phyloP scores from a whole-genome alignment of 1,140 invertebrate genomes.

The Dendroctonus valens region DNA sequence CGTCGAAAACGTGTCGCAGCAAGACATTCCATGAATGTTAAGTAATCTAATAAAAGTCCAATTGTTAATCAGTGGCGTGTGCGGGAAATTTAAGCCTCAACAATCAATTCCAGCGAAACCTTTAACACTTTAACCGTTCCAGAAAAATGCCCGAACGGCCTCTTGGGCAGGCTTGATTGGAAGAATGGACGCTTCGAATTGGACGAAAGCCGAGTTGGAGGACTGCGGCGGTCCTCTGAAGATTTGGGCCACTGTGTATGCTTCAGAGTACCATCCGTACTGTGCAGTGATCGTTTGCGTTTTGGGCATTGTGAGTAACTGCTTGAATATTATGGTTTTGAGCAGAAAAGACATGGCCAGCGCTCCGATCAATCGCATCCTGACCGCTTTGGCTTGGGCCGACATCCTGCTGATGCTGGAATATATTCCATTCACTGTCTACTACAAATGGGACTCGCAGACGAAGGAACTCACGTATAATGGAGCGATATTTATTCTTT shows the following conservation, averaged over 20 bases:
- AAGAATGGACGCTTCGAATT: not conserved
- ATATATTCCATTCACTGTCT: constrained; percentile 79
- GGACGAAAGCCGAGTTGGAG: not conserved
- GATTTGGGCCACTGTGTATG: constrained; percentile 30
- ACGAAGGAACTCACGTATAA: constrained; percentile 61
- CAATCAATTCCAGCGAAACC: too few relatives aligned
- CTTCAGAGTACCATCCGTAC: constrained; percentile 59
- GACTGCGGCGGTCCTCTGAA: constrained; percentile 22
- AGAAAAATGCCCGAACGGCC: too few relatives aligned
- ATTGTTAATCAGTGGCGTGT: constrained; percentile 1
- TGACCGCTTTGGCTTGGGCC: constrained; percentile 76
- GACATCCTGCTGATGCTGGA: constrained; percentile 87
- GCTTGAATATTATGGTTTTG: constrained; percentile 84
- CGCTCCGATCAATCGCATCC: constrained; percentile 80
- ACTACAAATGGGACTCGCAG: constrained; percentile 66
- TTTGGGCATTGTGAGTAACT: constrained; percentile 86
- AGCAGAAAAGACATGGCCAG: constrained; percentile 78
- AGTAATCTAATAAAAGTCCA: constrained; percentile 1
- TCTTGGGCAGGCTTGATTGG: too few relatives aligned
- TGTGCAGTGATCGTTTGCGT: constrained; percentile 73
- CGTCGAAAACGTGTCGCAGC: not conserved
- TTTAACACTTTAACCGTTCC: too few relatives aligned
- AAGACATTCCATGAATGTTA: not conserved
- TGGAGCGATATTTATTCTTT: constrained; percentile 71
- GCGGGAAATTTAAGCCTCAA: not conserved